These are phyloP conservation scores for Simalia tracyae DNA, from an alignment of 2,797 vertebrate genomes.

Conservation along the genomic window DNA sequence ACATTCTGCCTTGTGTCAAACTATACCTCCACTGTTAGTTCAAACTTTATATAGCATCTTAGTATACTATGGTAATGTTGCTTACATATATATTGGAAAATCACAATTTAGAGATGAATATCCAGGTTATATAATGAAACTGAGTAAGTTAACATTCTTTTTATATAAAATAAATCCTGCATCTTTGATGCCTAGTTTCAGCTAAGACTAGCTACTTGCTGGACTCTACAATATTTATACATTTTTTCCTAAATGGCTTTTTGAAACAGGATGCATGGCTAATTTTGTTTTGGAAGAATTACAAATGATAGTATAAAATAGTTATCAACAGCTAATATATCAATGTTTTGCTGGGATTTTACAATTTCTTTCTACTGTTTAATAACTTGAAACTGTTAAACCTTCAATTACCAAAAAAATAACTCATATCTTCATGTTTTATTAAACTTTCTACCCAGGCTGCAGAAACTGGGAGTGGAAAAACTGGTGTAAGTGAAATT, in stretches of 20 bases:
- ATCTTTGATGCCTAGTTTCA: not conserved
- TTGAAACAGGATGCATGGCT: not conserved
- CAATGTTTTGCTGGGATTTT: not conserved
- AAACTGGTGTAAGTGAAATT: slow-evolving; percentile 91
- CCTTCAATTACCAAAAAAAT: not conserved
- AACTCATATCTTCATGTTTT: slow-evolving; percentile 2
- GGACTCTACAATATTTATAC: not conserved
- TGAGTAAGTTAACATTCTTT: not conserved
- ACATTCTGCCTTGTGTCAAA: not conserved
- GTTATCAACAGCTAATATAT: not conserved
- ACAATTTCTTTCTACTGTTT: not conserved
- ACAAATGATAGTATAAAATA: not conserved
- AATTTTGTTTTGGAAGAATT: not conserved
- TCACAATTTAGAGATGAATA: not conserved
- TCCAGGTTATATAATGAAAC: not conserved
- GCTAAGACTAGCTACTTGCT: too few species aligned
- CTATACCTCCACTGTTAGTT: not conserved
- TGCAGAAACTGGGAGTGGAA: slow-evolving; percentile 98
- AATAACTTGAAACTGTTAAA: not conserved
- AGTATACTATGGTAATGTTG: not conserved
- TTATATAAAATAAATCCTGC: not conserved
- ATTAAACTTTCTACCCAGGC: slow-evolving; percentile 75
- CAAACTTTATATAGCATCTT: not conserved
- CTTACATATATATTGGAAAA: not conserved
- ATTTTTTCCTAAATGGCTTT: not conserved